Conservation (phyloP, 1,140 invertebrate species). For the Macrobrachium nipponense region DNA sequence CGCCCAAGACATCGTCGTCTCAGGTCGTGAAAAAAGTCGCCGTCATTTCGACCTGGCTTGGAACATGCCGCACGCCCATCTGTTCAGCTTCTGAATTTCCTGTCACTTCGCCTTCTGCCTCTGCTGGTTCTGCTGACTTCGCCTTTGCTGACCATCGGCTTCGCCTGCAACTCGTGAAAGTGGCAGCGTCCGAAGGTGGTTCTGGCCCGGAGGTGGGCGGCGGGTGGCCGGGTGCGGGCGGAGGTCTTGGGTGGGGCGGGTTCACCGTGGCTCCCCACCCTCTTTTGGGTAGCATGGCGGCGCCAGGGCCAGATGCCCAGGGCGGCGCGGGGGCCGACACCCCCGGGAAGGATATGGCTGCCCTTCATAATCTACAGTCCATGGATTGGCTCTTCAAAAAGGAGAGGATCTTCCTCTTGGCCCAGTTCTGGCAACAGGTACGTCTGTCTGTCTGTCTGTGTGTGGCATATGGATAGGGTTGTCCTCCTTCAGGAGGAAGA, state of each 20-base stretch:
- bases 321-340: conserved; percentile 53
- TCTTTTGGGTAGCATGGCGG: conserved; percentile 62
- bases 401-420: conserved; percentile 89
- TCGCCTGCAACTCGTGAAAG: conserved; percentile 34
- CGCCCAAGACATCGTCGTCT: no score
- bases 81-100: not conserved
- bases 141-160: not conserved
- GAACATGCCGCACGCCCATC: not conserved
- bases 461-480: not conserved
- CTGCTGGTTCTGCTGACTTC: conserved; percentile 24
- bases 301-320: conserved; percentile 57
- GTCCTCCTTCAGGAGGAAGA: no score
- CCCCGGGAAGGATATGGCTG: conserved; percentile 68
- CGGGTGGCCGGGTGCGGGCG: conserved; percentile 54
- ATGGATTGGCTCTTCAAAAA: conserved; percentile 96
- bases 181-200: conserved; percentile 57
- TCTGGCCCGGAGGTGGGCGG: conserved; percentile 59
- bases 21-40: no score
- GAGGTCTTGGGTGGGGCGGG: conserved; percentile 36
- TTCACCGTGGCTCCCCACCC: conserved; percentile 61
- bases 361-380: conserved; percentile 87
- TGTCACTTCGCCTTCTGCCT: conserved; percentile 3
- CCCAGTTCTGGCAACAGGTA: conserved; percentile 95
- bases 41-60: no score
- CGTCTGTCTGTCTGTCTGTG: conserved; percentile 27